Evolutionary conservation across 2,888 invertebrate genomes (phyloP), one percentile per base, ranked within the genome.

Genomic region (Tenthredo distinguenda): DNA sequence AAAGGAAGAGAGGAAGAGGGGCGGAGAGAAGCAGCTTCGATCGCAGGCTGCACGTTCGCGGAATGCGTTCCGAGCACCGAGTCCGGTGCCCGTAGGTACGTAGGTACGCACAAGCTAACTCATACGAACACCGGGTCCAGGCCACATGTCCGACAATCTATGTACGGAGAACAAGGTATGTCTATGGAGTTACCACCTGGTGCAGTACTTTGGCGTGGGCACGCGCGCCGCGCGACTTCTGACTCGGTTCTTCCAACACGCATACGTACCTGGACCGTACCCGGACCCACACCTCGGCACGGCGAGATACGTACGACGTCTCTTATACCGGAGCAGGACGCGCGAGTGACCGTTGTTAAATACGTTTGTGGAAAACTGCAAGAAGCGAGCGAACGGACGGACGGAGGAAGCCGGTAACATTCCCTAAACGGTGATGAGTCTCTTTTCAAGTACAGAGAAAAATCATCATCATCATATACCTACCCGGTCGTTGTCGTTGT

Each of bases 151-250:
- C 40, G 9, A 86, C 88, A 87, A 90, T 91, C 91, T 91, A 91
- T 91, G 90, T 91, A 91, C 90, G 91, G 90, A 89, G 90, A 89
- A 81, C 58, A 21, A 81, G 81, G 81, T 81, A 81, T 81, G 81
- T 62, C 81, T 81, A 81, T 81, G 81, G 81, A 81, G 81, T 81
- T 81, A 62, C 81, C 81, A 81, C 81, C 81, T 81, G 81, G 81
- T 81, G 58, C 3, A 81, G 21, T 26, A 81, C 81, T 81, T 81
- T 81, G 81, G 81, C 81, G 81, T 81, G 81, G 40, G 76, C 86
- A 77, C 86, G 83, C 84, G 74, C 55, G 62, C 81, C 76, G 77
- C 62, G 62, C 82, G 84, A 79, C 86, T 76, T 77, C 81, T 37
- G 77, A 68, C 76, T 55, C 84, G 65, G 85, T 86, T 81, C 74